Base-by-base conservation (phyloP, 2,888 invertebrate genomes). In the Tryphoninae sp. region DNA sequence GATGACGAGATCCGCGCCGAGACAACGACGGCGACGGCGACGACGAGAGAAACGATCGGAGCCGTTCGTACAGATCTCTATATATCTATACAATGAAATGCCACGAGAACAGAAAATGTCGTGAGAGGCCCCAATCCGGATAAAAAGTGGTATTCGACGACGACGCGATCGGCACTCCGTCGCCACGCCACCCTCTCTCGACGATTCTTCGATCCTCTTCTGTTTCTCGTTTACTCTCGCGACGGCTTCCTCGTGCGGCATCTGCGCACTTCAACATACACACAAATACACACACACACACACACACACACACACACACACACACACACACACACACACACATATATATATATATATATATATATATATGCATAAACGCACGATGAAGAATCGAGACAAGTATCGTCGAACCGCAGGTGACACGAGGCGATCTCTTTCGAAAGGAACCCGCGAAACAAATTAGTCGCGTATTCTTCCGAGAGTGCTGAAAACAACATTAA, bases 361-460 rank as follows among this genome's bases (percentile, higher is more conserved):
- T n/a, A n/a, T 59, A 19, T 58, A 72, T 73, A 51, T 55, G 13
- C 49, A 77, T 77, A 72, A 16, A 42, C 9, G 26, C 13, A 42
- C n/a, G 13, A 72, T 55, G 58, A 74, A 69, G 59, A 83, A 82
- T 72, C 83, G 75, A 33, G 33, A 76, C 78, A 78, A 81, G 77
- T 71, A 73, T 80, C 67, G 81, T 84, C 81, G 77, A 84, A 84
- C 81, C 84, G 85, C 86, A 86, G 87, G 85, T 89, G 88, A 89
- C 89, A 87, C 86, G 81, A 72, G 45, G 62, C 62, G 62, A 77
- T 69, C 61, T 77, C 68, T 72, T 69, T 53, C 69, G 71, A 65
- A 51, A 79, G 82, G 65, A 69, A 78, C 84, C 86, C 84, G 88
- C 87, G 87, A 88, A 88, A 89, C 87, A 85, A 88, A 89, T 89